These are phyloP conservation scores for Berghia stephanieae DNA, from an alignment of 1,140 invertebrate species.

Conservation along the genomic window DNA sequence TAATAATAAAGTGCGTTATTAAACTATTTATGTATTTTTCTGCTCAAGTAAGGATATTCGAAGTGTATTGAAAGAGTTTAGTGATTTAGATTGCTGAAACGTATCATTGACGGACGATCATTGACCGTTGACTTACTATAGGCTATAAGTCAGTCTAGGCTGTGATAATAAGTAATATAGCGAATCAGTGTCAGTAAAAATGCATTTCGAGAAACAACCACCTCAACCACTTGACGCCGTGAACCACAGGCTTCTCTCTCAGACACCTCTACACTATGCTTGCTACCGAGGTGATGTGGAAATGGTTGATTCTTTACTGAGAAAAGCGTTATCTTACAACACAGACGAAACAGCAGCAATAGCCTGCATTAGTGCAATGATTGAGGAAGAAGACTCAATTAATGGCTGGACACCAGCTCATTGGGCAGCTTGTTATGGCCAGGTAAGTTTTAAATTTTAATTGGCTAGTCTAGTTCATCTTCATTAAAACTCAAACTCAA, in stretches of 20 bases:
- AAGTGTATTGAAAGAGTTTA: no score
- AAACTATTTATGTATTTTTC: no score
- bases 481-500: no score
- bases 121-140: no score
- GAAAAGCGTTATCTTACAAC: constrained; percentile 15
- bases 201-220: constrained; percentile 23
- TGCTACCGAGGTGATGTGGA: constrained; percentile 28
- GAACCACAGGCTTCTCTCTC: constrained; percentile 19
- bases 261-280: constrained; percentile 24
- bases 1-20: no score
- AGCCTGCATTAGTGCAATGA: constrained; percentile 12
- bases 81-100: no score
- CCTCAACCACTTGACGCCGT: constrained; percentile 2
- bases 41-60: no score
- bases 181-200: no score
- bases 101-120: no score
- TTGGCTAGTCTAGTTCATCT: not conserved
- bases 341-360: not conserved
- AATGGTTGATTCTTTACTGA: constrained; percentile 21
- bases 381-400: constrained; percentile 24
- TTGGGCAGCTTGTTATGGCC: constrained; percentile 31
- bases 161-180: no score
- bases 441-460: no score
- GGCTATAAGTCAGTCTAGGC: no score
- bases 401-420: constrained; percentile 32